These are phyloP conservation scores for Ophraella communa DNA, from an alignment of 2,888 invertebrate species.

Conservation along the genomic window DNA sequence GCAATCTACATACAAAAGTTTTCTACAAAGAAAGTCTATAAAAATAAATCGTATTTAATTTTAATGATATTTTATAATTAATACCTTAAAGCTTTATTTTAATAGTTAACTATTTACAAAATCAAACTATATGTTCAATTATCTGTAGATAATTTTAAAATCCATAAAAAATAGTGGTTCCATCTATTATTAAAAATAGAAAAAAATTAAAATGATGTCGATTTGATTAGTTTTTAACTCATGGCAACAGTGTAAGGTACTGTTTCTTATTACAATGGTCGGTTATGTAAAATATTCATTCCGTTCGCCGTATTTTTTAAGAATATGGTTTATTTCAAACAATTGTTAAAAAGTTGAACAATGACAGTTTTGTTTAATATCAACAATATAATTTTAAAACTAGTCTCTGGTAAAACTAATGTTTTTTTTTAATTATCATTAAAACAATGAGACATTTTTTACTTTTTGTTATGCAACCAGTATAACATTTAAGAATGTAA, in stretches of 20 bases:
- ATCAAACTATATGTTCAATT: too few relatives aligned
- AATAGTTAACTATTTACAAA: too few relatives aligned
- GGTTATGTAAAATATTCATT: not conserved
- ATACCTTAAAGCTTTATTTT: too few relatives aligned
- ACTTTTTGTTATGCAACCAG: not conserved
- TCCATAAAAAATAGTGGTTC: not conserved
- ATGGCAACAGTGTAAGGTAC: not conserved
- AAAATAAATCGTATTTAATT: too few relatives aligned
- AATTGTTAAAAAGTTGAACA: too few relatives aligned
- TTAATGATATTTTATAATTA: too few relatives aligned
- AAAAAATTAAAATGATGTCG: not conserved
- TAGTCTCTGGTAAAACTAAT: not conserved
- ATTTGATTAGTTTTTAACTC: not conserved
- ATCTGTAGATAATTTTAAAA: not conserved
- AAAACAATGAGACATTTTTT: not conserved
- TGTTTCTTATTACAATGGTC: not conserved
- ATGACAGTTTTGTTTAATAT: too few relatives aligned
- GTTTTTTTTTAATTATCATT: not conserved
- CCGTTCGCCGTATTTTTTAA: not conserved
- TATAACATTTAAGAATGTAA: not conserved
- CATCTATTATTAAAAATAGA: not conserved
- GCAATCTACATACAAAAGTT: too few relatives aligned
- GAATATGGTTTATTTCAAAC: too few relatives aligned
- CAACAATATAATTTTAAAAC: too few relatives aligned
- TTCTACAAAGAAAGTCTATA: too few relatives aligned